phyloP scores from a whole-genome alignment of 1,140 invertebrate species.

The Onthophagus taurus region DNA sequence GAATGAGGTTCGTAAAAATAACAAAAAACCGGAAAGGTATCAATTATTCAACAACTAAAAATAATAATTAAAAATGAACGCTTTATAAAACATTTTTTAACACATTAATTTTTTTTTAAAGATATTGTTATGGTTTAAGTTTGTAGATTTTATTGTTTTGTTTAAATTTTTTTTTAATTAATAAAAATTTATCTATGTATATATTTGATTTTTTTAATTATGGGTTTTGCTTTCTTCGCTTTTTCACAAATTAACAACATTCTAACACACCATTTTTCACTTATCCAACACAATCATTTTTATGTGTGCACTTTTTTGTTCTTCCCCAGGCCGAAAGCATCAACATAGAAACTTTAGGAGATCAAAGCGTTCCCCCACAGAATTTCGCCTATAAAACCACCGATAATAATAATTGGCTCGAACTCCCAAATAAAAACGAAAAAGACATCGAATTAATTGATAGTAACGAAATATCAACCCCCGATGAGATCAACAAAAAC shows the following conservation, averaged over 20 bases:
- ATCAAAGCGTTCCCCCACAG: too few species aligned
- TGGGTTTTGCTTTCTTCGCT: too few species aligned
- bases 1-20: conserved; percentile 32
- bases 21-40: conserved; percentile 11
- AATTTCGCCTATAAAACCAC: too few species aligned
- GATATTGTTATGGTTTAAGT: background rate
- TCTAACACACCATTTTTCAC: too few species aligned
- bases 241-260: too few species aligned
- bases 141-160: background rate
- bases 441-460: background rate
- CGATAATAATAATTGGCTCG: background rate
- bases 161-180: background rate
- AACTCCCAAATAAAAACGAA: background rate
- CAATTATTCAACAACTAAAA: too few species aligned
- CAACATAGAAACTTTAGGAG: conserved; percentile 7
- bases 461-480: too few species aligned
- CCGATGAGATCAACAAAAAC: background rate
- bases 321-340: background rate
- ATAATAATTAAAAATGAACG: conserved; percentile 10
- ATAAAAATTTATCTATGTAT: background rate
- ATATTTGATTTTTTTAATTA: too few species aligned
- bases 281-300: background rate
- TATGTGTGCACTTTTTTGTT: conserved; percentile 10
- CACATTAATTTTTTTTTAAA: background rate
- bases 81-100: background rate